phyloP scores from a whole-genome alignment of 2,888 invertebrate genomes.

The Euzetes globulus region DNA sequence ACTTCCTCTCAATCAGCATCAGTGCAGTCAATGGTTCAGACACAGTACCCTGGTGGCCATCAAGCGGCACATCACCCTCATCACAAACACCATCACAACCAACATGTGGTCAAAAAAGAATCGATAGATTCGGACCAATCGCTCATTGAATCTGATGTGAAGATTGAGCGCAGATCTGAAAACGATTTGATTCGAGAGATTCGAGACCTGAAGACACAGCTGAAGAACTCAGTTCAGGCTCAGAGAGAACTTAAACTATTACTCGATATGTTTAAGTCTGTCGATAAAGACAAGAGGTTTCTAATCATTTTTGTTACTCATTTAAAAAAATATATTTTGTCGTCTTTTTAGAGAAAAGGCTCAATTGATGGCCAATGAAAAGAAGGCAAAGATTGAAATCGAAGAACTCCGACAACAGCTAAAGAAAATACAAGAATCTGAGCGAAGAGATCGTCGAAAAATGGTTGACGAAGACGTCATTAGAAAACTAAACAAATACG shows the following conservation, averaged over 20 bases:
- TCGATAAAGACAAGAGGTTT: constrained; percentile 65
- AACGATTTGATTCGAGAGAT: constrained; percentile 57
- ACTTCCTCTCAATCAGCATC: background rate
- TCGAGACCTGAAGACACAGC: constrained; percentile 78
- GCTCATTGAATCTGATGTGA: constrained; percentile 38
- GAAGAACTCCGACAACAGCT: constrained; percentile 63
- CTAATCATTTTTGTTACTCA: background rate
- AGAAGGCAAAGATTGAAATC: constrained; percentile 77
- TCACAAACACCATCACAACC: background rate
- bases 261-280: constrained; percentile 95
- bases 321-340: background rate
- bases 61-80: background rate
- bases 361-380: constrained; percentile 74
- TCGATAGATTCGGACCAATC: background rate
- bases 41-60: background rate
- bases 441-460: constrained; percentile 60
- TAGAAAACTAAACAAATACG: constrained; percentile 83
- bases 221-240: constrained; percentile 89
- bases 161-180: constrained; percentile 51
- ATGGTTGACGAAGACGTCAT: constrained; percentile 89
- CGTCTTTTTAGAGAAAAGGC: constrained; percentile 35
- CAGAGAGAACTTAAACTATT: constrained; percentile 89
- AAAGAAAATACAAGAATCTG: constrained; percentile 64
- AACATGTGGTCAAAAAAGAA: constrained; percentile 20
- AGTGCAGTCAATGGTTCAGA: background rate